These are phyloP conservation scores for Furcifer pardalis DNA, from an alignment of 2,797 vertebrate species.

Conservation along the genomic window DNA sequence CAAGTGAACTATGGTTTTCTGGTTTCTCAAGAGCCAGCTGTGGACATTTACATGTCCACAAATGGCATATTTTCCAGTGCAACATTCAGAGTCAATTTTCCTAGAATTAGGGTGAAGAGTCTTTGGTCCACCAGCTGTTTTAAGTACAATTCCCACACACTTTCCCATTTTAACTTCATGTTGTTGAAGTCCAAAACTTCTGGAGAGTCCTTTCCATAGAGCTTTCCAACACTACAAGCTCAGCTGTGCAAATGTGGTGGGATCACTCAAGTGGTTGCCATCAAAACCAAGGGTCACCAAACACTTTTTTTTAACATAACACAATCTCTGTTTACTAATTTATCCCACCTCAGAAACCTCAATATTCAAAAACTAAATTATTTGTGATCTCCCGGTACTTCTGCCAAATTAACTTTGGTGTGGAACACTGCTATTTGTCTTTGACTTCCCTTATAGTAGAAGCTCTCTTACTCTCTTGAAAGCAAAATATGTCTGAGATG, in stretches of 20 bases:
- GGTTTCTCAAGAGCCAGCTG: background rate
- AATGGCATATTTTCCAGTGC: background rate
- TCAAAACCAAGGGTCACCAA: background rate
- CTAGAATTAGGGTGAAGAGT: background rate
- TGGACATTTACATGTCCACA: background rate
- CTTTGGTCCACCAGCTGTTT: background rate
- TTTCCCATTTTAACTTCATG: background rate
- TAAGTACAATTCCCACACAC: background rate
- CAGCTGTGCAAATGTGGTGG: background rate
- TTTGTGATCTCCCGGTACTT: background rate
- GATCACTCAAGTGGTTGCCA: background rate
- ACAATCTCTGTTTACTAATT: constrained; percentile 19
- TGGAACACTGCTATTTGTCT: background rate
- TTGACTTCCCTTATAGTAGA: background rate
- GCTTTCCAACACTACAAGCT: background rate
- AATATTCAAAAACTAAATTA: constrained; percentile 16
- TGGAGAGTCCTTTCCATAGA: background rate
- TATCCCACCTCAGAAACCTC: constrained; percentile 5
- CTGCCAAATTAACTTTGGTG: constrained; percentile 6
- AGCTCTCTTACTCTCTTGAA: background rate
- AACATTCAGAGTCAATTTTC: background rate
- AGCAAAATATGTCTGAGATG: background rate
- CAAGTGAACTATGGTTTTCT: background rate
- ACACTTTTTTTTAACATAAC: constrained; percentile 4
- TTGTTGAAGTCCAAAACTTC: background rate